Evolutionary conservation across 2,797 vertebrate genomes (phyloP).

Genomic region (Spheniscus humboldti): DNA sequence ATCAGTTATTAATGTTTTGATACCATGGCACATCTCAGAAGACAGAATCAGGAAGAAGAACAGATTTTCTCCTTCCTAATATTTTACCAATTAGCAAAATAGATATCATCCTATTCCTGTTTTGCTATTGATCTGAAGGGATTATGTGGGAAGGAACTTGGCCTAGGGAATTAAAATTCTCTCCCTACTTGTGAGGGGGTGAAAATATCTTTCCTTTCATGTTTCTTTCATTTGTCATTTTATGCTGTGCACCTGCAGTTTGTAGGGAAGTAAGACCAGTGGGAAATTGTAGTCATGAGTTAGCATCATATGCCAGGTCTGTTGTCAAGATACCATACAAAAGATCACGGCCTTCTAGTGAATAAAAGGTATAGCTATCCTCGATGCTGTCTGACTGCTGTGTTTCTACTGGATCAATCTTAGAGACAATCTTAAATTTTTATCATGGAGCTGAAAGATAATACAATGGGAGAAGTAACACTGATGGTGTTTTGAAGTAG

Average conservation of each 20-base stretch:
- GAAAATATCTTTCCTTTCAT: background rate
- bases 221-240: background rate
- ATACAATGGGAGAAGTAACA: background rate
- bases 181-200: background rate
- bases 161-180: background rate
- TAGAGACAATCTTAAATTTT: background rate
- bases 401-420: background rate
- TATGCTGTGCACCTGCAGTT: background rate
- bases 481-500: background rate
- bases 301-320: background rate
- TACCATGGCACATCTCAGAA: background rate
- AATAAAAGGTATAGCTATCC: background rate
- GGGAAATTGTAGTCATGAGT: background rate
- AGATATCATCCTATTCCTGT: background rate
- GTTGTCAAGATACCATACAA: background rate
- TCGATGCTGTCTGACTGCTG: background rate
- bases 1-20: background rate
- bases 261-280: background rate
- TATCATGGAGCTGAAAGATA: background rate
- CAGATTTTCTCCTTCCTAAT: background rate
- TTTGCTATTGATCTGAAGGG: background rate
- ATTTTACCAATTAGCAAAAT: background rate
- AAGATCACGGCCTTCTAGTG: background rate
- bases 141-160: background rate
- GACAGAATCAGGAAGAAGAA: background rate